Conservation (phyloP, 2,113 vertebrate genomes). For the Eolophus roseicapilla region DNA sequence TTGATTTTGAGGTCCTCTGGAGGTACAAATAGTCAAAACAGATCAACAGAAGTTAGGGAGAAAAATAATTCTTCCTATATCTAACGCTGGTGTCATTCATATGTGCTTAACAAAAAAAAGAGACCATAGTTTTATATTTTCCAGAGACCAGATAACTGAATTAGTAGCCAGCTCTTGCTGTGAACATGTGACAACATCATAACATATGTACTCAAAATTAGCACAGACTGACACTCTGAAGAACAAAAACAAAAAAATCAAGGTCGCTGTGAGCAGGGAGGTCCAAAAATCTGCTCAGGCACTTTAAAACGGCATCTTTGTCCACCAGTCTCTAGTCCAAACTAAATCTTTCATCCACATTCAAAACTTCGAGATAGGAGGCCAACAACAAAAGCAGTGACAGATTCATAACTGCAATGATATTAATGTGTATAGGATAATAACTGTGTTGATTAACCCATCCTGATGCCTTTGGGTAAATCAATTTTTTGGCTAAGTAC, state of each 20-base stretch:
- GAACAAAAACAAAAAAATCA: neutral
- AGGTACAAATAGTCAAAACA: neutral
- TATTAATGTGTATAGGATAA: neutral
- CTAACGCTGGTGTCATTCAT: neutral
- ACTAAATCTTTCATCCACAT: neutral
- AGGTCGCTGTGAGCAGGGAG: neutral
- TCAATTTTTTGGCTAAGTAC: neutral
- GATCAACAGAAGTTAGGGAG: neutral
- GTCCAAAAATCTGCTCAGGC: neutral
- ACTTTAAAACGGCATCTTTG: neutral
- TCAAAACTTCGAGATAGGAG: neutral
- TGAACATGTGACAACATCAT: neutral
- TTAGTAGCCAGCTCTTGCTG: neutral
- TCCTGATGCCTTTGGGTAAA: neutral
- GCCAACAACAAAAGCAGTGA: neutral
- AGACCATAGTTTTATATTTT: neutral
- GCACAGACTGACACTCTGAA: neutral
- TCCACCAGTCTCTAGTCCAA: neutral
- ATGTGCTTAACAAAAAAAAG: fast-evolving
- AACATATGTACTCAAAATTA: fast-evolving
- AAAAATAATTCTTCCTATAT: neutral
- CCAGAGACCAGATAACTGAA: neutral
- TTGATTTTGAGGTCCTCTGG: neutral
- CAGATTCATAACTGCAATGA: neutral
- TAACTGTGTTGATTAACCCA: neutral